Percentiles rank a stretch among this genome's conserved stretches.
Conservation (phyloP, 2,888 invertebrate species). For the Melanostoma mellinum region DNA sequence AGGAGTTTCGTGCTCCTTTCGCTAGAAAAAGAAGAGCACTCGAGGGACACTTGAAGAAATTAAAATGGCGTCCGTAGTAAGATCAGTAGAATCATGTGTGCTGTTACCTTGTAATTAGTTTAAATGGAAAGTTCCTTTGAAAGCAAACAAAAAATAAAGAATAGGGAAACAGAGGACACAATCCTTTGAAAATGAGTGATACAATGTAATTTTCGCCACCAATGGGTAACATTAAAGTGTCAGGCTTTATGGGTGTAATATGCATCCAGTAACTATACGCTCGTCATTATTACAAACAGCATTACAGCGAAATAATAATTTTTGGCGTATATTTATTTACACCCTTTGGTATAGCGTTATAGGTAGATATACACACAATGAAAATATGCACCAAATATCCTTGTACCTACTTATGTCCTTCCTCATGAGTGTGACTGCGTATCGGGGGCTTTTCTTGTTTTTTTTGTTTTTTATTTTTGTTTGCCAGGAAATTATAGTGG, state of each 20-base stretch:
- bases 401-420: conserved; percentile 16
- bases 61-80: conserved; percentile 43
- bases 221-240: neutral
- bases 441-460: neutral
- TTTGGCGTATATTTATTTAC: too few species aligned
- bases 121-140: conserved; percentile 20
- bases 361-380: neutral
- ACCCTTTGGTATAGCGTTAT: too few species aligned
- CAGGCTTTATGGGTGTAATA: neutral
- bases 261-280: too few species aligned
- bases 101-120: conserved; percentile 45
- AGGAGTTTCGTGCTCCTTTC: neutral
- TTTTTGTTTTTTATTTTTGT: neutral
- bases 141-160: neutral
- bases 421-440: conserved; percentile 2
- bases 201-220: neutral
- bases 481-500: conserved; percentile 29
- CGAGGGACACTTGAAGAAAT: conserved; percentile 42
- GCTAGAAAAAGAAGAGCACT: conserved; percentile 7
- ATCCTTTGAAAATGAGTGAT: too few species aligned
- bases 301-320: too few species aligned
- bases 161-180: too few species aligned
- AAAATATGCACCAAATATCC: conserved; percentile 30
- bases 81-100: conserved; percentile 30
- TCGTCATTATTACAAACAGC: too few species aligned